Evolutionary conservation across 2,113 vertebrate genomes (phyloP), one percentile per base, ranked within the genome.

Genomic region (Pteropus alecto): DNA sequence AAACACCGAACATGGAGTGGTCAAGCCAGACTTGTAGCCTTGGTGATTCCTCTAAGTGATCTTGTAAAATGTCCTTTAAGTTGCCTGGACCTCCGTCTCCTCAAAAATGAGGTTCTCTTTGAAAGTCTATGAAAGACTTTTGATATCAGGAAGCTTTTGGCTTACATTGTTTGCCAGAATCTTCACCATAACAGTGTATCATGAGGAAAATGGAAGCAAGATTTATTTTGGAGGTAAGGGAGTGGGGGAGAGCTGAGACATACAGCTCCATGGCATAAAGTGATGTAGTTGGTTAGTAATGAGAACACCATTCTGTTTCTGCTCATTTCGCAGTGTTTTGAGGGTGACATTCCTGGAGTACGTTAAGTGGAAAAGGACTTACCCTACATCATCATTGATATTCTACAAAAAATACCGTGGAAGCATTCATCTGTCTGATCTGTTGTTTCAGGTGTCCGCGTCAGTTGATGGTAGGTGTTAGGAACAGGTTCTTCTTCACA

Each of bases 181-280:
- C 4, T 65, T 19, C 60, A 58, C 51, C 43, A 0, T 60, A 26
- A 30, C 33, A 9, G 9, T 12, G 6, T 61, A 12, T 22, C 38
- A 12, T 10, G 61, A 28, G 73, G n/a, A 48, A 89, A 43, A 63
- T 30, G 35, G 18, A 81, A 81, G 41, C 54, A 15, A 41, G 70
- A n/a, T 81, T 65, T 63, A 6, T 48, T 35, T 85, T 41, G 78
- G 10, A 35, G 30, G 1, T 7, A 18, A 56, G 60, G 15, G 43
- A 71, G 6, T 41, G 6, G 35, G 35, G 26, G 13, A 30, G 3
- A 22, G 15, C 58, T 30, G 19, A 58, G 63, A 71, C 28, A 6
- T 4, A 13, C 21, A 19, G 28, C 48, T 24, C 58, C 38, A 0
- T 41, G 63, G 58, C 6, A 0, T 22, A 2, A 19, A 4, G 38